Evolutionary conservation across 2,797 vertebrate species (phyloP), one percentile per base, ranked within the genome.

Genomic region (Enteromius thamalakanensis): DNA sequence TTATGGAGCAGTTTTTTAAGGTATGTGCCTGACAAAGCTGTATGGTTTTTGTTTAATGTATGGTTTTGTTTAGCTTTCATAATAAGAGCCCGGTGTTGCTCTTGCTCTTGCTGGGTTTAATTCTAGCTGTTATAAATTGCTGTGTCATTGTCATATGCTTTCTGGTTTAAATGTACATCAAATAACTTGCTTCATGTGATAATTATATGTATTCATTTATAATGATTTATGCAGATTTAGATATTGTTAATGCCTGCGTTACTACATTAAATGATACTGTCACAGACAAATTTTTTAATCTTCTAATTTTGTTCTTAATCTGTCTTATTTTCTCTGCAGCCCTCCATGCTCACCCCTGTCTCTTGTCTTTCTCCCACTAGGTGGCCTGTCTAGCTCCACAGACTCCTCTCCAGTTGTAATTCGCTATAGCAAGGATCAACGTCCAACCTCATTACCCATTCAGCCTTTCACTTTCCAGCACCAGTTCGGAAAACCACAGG

Each of bases 381-480:
- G 93, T 81, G 90, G 89, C 68, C 87, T 90, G 40, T 92, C 91
- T 7, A 84, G 60, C 55, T 95, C 95, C 21, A 90, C 94, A 1
- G 96, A 97, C 62, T 91, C 92, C 85, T 92, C 90, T n/a, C 92
- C 94, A 0, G 89, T 93, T 21, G 94, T 97, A 88, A 93, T 98
- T 77, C 97, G 98, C 86, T 99, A 99, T 94, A 97, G 94, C 89
- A 98, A 98, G 90, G 97, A 98, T 87, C 97, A 98, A 93, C 95
- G 98, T 21, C 98, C 98, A 47, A 99, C 97, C 1, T 96, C 96
- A 14, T 95, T 99, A 87, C 98, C 98, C 86, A 99, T 99, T 91
- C 98, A 99, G 92, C 97, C 98, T 58, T 99, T 99, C 87, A 97
- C 97, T 90, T 97, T 99, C 90, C 97, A 98, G 89, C 97, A 99